Base-by-base conservation (phyloP, 2,888 invertebrate genomes). In the Hydrotaea cyrtoneurina region DNA sequence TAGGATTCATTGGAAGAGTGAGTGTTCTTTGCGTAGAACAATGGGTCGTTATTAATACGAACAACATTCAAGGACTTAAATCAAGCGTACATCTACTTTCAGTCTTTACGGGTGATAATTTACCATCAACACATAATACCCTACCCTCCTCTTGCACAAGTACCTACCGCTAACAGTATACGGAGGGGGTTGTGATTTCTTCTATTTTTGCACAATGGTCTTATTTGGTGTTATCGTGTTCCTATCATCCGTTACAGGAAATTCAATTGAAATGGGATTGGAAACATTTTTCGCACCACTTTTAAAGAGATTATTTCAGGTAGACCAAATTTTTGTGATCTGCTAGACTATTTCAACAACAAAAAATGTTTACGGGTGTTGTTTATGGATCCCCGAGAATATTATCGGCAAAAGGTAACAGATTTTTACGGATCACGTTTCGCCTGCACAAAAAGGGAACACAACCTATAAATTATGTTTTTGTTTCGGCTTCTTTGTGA, bases 261-360 rank as follows among this genome's bases (percentile, higher is more conserved):
- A 80, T 75, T 82, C 66, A 81, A 59, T 76, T 46, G 72, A 81
- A 79, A 79, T 66, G 66, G 31, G 73, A 85, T 79, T 85, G 43
- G 43, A 5, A 39, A 15, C 23, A 81, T 76, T 76, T 81, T 79
- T 82, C 84, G 81, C 84, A 82, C 84, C 81, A 81, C 81, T 79
- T 79, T 85, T 79, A 78, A 80, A 66, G 46, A 81, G 80, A 79
- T 85, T 81, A 81, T 76, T 79, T 84, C 79, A 85, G 84, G 84
- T 85, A 85, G 59, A 57, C 55, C 43, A 81, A 76, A 46, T 66
- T 66, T n/a, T 39, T 4, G 39, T 13, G 59, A 59, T 43, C 21
- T 23, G 7, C 21, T n/a, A 2, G 13, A 2, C 31, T 39, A 36
- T 17, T 17, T 2, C 39, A 39, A 39, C 36, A 39, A 69, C 21